Evolutionary conservation across 2,113 vertebrate species (phyloP), one percentile per base, ranked within the genome.

Genomic region (Telmatochromis sp.): DNA sequence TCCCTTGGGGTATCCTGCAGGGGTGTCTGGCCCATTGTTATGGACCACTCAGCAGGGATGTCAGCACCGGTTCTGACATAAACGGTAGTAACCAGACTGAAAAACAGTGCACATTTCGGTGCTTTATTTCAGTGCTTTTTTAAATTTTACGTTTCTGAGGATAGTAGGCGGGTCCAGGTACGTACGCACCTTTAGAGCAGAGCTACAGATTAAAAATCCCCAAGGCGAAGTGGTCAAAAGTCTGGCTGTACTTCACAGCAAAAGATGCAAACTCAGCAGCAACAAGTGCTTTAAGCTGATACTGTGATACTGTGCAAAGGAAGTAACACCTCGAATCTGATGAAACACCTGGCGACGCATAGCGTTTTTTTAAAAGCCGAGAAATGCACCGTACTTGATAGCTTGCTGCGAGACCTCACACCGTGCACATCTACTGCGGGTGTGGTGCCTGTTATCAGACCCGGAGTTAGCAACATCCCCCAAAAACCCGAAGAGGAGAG

Each of bases 381-480:
- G 45, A 50, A 50, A 50, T 17, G 4, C 7, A 0, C 0, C 15
- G 7, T 17, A 50, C 8, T 50, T 17, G 2, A 47, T 47, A 47
- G 45, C 14, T 7, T 47, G 14, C 45, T 17, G 14, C 2, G 1
- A 17, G 45, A 47, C 2, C 7, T 47, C 45, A 15, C 45, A 15
- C 45, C 14, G 4, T 0, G 45, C 14, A 0, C 4, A 15, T 17
- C 45, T 17, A 47, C 14, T 47, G 14, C 45, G 2, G 14, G 45
- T 15, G 14, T 0, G 45, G 0, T 47, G 45, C 45, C 45, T 4
- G 45, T 47, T 47, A 47, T 7, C 0, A 7, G 45, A 47, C 45
- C 45, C 0, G 14, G 42, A 45, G 13, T 45, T 45, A 7, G 3
- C 45, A 47, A 7, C 14, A 47, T 47, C 45, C 14, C 13, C 42